phyloP scores from a whole-genome alignment of 2,888 invertebrate species.

The Leistus spinibarbis region DNA sequence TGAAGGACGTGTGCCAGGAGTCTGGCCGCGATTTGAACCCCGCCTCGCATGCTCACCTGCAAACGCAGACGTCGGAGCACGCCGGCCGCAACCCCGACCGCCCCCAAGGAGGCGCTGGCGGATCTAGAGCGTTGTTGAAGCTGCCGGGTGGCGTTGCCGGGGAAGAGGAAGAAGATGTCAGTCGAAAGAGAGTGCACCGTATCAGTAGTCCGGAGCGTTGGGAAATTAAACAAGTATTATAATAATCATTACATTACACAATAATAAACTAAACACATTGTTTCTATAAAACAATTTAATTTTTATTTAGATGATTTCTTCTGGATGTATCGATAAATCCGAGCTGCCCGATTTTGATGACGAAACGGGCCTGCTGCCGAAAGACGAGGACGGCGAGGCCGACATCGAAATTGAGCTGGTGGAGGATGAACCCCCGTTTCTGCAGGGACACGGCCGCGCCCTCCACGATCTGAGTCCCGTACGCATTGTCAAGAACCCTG shows the following conservation, averaged over 20 bases:
- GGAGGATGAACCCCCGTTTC: constrained; percentile 97
- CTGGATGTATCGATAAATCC: constrained; percentile 88
- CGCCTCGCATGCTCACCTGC: constrained; percentile 68
- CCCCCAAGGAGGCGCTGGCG: constrained; percentile 68
- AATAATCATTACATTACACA: constrained; percentile 21
- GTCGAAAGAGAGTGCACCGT: constrained; percentile 83
- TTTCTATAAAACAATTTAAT: not conserved
- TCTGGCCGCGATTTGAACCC: constrained; percentile 96
- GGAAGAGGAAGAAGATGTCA: constrained; percentile 81
- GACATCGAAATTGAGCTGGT: constrained; percentile 98
- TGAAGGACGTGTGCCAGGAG: constrained; percentile 97
- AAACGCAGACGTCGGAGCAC: constrained; percentile 68
- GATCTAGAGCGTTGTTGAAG: constrained; percentile 52
- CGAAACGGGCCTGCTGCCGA: constrained; percentile 89
- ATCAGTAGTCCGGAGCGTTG: constrained; percentile 96
- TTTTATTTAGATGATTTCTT: constrained; percentile 78
- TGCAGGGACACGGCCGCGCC: constrained; percentile 91
- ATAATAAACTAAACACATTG: constrained; percentile 11
- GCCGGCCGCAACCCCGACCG: constrained; percentile 91
- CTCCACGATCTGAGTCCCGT: constrained; percentile 93
- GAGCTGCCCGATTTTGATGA: constrained; percentile 98
- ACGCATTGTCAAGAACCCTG: constrained; percentile 95
- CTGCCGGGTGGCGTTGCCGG: constrained; percentile 49
- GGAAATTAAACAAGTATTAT: constrained; percentile 97
- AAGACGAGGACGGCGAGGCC: constrained; percentile 93